Percentiles rank a stretch among this genome's conserved stretches.
Evolutionary conservation across 2,113 vertebrate species (phyloP).

Genomic region (Alligator mississippiensis): DNA sequence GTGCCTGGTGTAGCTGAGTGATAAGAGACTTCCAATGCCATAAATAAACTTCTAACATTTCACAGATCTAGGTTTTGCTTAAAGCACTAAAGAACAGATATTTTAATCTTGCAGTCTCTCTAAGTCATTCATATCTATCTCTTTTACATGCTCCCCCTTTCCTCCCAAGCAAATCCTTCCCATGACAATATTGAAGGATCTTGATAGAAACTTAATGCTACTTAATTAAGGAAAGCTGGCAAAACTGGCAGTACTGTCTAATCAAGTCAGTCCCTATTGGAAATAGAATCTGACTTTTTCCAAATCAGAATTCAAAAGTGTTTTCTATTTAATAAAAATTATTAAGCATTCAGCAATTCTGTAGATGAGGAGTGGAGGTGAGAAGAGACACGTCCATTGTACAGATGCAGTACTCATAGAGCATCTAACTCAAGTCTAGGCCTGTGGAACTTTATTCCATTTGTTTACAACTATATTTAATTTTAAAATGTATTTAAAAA

Average conservation of each 20-base stretch:
- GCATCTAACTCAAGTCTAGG: not conserved
- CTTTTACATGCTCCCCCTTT: not conserved
- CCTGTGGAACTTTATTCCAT: not conserved
- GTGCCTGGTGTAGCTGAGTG: not conserved
- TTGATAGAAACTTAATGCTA: not conserved
- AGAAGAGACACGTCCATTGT: constrained; percentile 12
- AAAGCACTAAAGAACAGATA: constrained; percentile 3
- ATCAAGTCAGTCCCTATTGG: not conserved
- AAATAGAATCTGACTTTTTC: not conserved
- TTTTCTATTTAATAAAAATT: not conserved
- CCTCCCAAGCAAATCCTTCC: not conserved
- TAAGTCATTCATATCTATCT: not conserved
- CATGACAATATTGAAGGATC: not conserved
- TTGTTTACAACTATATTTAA: constrained; percentile 16
- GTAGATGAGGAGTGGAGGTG: not conserved
- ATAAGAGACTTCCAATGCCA: not conserved
- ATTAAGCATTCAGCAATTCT: not conserved
- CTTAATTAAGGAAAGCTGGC: not conserved
- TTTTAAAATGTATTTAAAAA: constrained; percentile 20
- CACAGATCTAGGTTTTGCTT: not conserved
- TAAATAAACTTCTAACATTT: not conserved
- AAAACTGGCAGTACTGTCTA: not conserved
- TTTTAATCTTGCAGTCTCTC: constrained; percentile 32
- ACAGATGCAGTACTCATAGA: not conserved
- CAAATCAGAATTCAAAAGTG: not conserved